Percentiles rank a stretch among this genome's conserved stretches.
phyloP scores from a whole-genome alignment of 2,888 invertebrate genomes.

The Mythimna lalbum region DNA sequence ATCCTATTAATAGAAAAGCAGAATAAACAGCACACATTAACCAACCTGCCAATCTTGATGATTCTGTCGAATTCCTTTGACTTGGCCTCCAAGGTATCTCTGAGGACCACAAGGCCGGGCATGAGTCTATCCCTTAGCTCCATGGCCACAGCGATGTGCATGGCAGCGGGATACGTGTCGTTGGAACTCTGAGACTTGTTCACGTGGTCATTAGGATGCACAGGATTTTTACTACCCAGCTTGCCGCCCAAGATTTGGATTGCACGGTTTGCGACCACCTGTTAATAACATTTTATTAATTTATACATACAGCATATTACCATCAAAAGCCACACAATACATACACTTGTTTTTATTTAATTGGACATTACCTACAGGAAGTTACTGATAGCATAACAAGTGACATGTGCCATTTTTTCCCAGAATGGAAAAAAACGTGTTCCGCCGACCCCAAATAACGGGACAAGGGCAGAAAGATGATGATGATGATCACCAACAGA shows the following conservation, averaged over 20 bases:
- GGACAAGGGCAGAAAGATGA: too few species aligned
- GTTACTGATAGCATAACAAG: too few species aligned
- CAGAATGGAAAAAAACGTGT: too few species aligned
- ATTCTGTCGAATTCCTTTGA: conserved; percentile 96
- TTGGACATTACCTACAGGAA: too few species aligned
- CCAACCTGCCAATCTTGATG: conserved; percentile 97
- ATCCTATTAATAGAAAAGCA: neutral
- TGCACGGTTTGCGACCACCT: conserved; percentile 97
- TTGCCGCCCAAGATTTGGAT: conserved; percentile 97
- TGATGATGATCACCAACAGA: too few species aligned
- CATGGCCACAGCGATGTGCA: conserved; percentile 98
- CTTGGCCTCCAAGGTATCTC: conserved; percentile 94
- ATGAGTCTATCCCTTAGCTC: conserved; percentile 95
- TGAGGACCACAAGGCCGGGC: conserved; percentile 94
- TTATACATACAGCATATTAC: too few species aligned
- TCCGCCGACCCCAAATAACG: too few species aligned
- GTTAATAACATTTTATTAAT: conserved; percentile 26
- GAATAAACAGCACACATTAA: neutral
- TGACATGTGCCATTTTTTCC: too few species aligned
- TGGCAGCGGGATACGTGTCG: conserved; percentile 99
- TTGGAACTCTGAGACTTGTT: conserved; percentile 99
- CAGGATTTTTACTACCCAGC: conserved; percentile 98
- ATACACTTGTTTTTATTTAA: too few species aligned
- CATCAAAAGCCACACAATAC: neutral
- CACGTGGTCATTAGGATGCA: conserved; percentile 99